Conservation (phyloP, 2,113 vertebrate genomes). For the Tinamus guttatus region DNA sequence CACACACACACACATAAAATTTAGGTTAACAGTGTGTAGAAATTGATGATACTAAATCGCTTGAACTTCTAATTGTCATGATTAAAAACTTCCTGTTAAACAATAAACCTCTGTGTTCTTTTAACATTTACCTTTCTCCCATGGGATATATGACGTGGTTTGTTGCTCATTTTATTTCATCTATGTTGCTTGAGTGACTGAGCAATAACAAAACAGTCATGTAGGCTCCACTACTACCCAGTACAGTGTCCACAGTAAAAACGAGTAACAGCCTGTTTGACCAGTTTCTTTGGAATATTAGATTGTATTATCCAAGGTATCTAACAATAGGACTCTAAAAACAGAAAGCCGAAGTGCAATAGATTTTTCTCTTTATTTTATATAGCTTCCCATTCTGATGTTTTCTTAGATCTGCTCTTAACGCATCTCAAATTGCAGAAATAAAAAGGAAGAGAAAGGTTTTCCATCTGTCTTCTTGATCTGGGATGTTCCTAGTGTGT, state of each 20-base stretch:
- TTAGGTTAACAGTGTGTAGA: constrained; percentile 47
- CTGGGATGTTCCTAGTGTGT: neutral
- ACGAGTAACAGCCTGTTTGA: constrained; percentile 1
- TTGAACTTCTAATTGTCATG: constrained; percentile 67
- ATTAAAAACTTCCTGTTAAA: constrained; percentile 65
- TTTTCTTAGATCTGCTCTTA: neutral
- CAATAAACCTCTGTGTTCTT: constrained; percentile 59
- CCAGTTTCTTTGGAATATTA: constrained; percentile 1
- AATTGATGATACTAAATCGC: constrained; percentile 49
- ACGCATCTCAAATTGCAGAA: neutral
- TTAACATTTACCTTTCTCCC: constrained; percentile 64
- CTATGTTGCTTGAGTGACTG: constrained; percentile 47
- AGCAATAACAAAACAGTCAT: constrained; percentile 35
- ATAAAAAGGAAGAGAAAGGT: neutral
- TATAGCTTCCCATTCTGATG: neutral
- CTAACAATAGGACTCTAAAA: neutral
- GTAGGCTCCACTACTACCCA: neutral
- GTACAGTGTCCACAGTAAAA: neutral
- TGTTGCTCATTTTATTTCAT: constrained; percentile 62
- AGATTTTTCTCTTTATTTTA: neutral
- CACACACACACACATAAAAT: neutral
- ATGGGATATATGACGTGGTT: constrained; percentile 64
- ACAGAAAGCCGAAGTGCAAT: neutral
- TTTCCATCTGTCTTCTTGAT: neutral
- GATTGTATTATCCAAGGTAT: neutral